Evolutionary conservation across 2,888 invertebrate genomes (phyloP).

Genomic region (Dasypolia templi): DNA sequence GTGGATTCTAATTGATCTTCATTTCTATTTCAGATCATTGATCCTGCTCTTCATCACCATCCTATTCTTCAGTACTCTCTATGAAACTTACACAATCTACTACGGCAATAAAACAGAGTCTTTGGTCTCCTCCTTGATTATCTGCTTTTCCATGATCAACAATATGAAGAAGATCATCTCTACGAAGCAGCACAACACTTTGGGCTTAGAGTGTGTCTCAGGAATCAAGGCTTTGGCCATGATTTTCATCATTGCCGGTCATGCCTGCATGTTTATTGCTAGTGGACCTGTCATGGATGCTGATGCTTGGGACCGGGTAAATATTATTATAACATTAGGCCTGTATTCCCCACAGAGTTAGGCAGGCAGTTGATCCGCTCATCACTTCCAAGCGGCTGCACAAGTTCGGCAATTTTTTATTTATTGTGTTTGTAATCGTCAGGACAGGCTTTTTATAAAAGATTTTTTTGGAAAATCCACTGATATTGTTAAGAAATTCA

Average conservation of each 20-base stretch:
- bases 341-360: too few relatives aligned
- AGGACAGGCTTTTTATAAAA: too few relatives aligned
- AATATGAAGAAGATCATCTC: conserved; percentile 91
- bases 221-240: conserved; percentile 93
- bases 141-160: conserved; percentile 91
- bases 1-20: background rate
- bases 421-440: too few relatives aligned
- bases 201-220: conserved; percentile 92
- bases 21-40: conserved; percentile 82
- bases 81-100: conserved; percentile 83
- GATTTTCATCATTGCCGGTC: conserved; percentile 92
- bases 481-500: too few relatives aligned
- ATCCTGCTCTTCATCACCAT: conserved; percentile 85
- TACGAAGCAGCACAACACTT: conserved; percentile 89
- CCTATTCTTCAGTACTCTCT: conserved; percentile 85
- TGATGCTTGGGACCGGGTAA: conserved; percentile 91
- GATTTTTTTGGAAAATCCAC: too few relatives aligned
- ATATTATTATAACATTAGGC: too few relatives aligned
- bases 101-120: conserved; percentile 78
- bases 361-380: too few relatives aligned
- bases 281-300: conserved; percentile 93
- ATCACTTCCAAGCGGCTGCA: too few relatives aligned
- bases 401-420: too few relatives aligned
- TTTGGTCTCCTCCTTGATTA: conserved; percentile 74
- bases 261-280: conserved; percentile 92